These are phyloP conservation scores for Diachasma alloeum DNA, from an alignment of 1,140 invertebrate species.

Conservation along the genomic window DNA sequence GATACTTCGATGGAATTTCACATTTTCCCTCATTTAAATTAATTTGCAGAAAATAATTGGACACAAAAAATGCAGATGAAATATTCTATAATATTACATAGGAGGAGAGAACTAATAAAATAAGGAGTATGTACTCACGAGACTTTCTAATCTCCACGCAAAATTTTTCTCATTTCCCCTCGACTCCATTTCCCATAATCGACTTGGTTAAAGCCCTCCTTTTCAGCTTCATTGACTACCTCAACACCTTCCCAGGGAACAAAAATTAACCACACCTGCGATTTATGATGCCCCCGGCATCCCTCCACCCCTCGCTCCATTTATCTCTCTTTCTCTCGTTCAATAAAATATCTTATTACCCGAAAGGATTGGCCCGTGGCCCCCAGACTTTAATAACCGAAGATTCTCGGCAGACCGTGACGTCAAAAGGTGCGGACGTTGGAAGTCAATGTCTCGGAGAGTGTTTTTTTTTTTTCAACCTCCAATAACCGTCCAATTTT, in stretches of 20 bases:
- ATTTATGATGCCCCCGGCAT: not conserved
- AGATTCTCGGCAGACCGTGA: slow-evolving; percentile 6
- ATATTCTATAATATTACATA: too few species aligned
- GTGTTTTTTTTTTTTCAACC: not conserved
- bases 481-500: not conserved
- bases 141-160: not conserved
- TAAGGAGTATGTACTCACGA: not conserved
- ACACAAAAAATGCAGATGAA: too few species aligned
- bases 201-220: slow-evolving; percentile 2
- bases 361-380: not conserved
- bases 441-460: not conserved
- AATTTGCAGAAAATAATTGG: too few species aligned
- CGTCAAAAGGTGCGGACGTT: slow-evolving; percentile 1
- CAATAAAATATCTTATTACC: slow-evolving; percentile 8
- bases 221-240: not conserved
- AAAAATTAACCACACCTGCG: slow-evolving; percentile 11
- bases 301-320: not conserved
- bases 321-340: not conserved
- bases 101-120: not conserved
- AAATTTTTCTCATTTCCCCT: slow-evolving; percentile 10
- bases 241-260: not conserved
- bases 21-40: too few species aligned
- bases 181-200: not conserved
- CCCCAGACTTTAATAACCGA: slow-evolving; percentile 5
- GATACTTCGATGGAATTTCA: too few species aligned